Conservation (phyloP, 2,888 invertebrate species). For the Poecilus cupreus region DNA sequence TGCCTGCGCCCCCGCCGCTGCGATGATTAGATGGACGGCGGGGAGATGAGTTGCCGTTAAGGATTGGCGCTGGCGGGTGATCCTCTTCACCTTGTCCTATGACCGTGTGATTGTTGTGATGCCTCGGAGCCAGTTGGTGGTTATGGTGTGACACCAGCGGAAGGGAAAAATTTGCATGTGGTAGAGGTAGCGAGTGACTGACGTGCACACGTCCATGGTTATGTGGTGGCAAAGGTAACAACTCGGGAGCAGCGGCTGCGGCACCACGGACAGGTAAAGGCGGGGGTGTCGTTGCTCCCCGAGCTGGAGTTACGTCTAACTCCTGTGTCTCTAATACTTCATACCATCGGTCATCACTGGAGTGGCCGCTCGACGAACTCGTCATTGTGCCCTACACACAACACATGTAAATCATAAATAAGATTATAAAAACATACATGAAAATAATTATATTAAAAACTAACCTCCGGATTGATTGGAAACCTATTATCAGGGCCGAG, state of each 20-base stretch:
- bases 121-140: conserved; percentile 67
- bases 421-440: background rate
- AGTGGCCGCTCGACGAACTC: conserved; percentile 79
- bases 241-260: background rate
- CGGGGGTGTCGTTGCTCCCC: conserved; percentile 73
- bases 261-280: conserved; percentile 73
- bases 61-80: conserved; percentile 71
- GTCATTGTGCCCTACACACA: conserved; percentile 77
- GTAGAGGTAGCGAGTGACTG: conserved; percentile 72
- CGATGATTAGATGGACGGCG: conserved; percentile 73
- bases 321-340: conserved; percentile 74
- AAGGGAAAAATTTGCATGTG: conserved; percentile 70
- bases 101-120: conserved; percentile 67
- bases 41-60: conserved; percentile 75
- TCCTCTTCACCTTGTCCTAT: conserved; percentile 71
- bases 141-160: conserved; percentile 71
- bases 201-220: conserved; percentile 72
- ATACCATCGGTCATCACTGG: conserved; percentile 80
- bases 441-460: conserved; percentile 44
- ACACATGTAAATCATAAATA: background rate
- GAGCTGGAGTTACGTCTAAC: conserved; percentile 61
- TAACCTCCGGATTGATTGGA: conserved; percentile 71
- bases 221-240: conserved; percentile 64
- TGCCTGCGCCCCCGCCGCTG: conserved; percentile 65
- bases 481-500: conserved; percentile 69